A percentile compares a stretch with the other conserved stretches of the same genome.
Evolutionary conservation across 2,113 vertebrate species (phyloP).

Genomic region (Perca schrenkii): DNA sequence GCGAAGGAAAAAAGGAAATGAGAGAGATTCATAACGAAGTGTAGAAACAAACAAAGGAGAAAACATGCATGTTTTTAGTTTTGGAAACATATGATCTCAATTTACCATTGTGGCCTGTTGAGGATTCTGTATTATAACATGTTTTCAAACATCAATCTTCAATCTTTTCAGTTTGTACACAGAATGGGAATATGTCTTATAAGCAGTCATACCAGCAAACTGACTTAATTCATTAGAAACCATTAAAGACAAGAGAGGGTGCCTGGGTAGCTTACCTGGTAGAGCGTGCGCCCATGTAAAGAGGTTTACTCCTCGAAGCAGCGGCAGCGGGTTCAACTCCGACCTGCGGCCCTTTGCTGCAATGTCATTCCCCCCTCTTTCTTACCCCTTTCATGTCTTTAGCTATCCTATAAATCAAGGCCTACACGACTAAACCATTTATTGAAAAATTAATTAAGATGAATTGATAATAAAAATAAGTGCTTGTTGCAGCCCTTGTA

Average conservation of each 20-base stretch:
- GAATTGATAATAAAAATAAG: background rate
- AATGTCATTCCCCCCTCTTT: too few relatives aligned
- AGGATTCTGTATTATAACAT: constrained; percentile 4
- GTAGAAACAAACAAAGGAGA: constrained; percentile 9
- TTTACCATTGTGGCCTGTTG: background rate
- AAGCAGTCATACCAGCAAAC: background rate
- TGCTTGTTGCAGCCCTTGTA: background rate
- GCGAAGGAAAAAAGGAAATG: background rate
- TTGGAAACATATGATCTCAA: constrained; percentile 5
- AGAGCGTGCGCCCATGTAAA: too few relatives aligned
- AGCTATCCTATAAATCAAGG: too few relatives aligned
- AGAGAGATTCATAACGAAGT: background rate
- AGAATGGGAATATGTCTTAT: background rate
- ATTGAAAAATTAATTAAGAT: background rate
- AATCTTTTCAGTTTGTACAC: background rate
- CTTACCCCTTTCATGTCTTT: too few relatives aligned
- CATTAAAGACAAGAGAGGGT: too few relatives aligned
- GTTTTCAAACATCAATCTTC: background rate
- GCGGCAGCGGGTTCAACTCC: too few relatives aligned
- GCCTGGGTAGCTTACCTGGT: too few relatives aligned
- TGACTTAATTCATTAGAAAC: constrained; percentile 15
- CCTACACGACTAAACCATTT: background rate
- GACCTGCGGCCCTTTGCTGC: too few relatives aligned
- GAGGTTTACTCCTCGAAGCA: too few relatives aligned
- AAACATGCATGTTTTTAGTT: background rate